These are phyloP conservation scores for Notiomystis cincta DNA, from an alignment of 2,113 vertebrate genomes.

Conservation along the genomic window DNA sequence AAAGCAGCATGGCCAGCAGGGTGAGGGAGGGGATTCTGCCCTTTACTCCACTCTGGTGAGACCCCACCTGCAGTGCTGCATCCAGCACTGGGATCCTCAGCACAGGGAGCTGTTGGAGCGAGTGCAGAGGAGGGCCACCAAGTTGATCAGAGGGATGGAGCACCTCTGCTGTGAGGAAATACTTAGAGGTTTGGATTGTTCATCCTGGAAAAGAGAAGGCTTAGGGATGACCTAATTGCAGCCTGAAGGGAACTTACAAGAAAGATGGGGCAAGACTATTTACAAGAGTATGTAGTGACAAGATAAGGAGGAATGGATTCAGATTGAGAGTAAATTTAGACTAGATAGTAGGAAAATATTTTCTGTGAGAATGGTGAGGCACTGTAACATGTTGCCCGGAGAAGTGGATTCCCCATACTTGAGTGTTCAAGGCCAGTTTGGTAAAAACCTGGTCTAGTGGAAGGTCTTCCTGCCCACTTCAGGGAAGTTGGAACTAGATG, in stretches of 20 bases:
- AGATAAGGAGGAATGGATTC: neutral
- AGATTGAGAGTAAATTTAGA: neutral
- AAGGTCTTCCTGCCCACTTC: neutral
- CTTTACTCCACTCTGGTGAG: neutral
- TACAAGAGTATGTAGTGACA: neutral
- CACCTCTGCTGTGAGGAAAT: neutral
- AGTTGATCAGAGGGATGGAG: neutral
- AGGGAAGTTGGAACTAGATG: neutral
- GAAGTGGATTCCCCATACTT: neutral
- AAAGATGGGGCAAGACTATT: neutral
- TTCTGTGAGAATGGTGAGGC: neutral
- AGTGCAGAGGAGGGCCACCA: neutral
- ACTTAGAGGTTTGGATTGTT: neutral
- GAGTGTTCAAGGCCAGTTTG: neutral
- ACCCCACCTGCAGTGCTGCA: neutral
- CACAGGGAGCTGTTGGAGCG: accelerated
- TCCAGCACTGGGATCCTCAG: neutral
- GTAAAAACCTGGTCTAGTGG: neutral
- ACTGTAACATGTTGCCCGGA: neutral
- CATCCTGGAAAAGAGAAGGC: neutral
- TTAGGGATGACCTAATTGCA: neutral
- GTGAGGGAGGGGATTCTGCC: neutral
- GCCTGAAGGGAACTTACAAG: neutral
- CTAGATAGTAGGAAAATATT: neutral
- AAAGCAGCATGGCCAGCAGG: accelerated